Base-by-base conservation (phyloP, 2,888 invertebrate genomes). In the Nesidiocoris tenuis region DNA sequence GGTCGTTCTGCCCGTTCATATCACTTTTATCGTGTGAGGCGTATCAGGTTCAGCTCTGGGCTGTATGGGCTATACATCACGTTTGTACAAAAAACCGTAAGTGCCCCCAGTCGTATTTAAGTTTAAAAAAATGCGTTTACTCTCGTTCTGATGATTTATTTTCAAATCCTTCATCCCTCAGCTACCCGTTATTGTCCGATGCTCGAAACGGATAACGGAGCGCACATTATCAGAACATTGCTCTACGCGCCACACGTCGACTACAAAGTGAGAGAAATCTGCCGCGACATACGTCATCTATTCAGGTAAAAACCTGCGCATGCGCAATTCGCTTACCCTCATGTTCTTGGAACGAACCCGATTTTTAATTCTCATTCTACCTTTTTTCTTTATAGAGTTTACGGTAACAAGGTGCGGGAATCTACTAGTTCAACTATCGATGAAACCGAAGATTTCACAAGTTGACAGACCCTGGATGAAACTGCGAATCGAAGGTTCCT, bases 51-150 rank as follows among this genome's bases (percentile, higher is more conserved):
- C 90, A 91, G 81, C 83, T 91, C 74, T 92, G 92, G 92, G 91
- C 91, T 12, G 87, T 90, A 2, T 92, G 92, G 92, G 91, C 91
- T 0, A 89, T 92, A 80, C 89, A 90, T 82, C 91, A 92, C 82
- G 91, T 92, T 72, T 90, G 90, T 81, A 88, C 89, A n/a, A 90
- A 89, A 82, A 90, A 89, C 83, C 87, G 89, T 89, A 83, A 86
- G 87, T 85, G 54, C 21, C n/a, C 17, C n/a, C n/a, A n/a, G n/a
- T n/a, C n/a, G n/a, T n/a, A n/a, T n/a, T n/a, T n/a, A n/a, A n/a
- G n/a, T n/a, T n/a, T n/a, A n/a, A n/a, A n/a, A n/a, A n/a, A n/a
- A n/a, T n/a, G n/a, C n/a, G n/a, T n/a, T n/a, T n/a, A n/a, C n/a
- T n/a, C n/a, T n/a, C n/a, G n/a, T n/a, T n/a, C n/a, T n/a, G n/a